Conservation (phyloP, 2,797 vertebrate species). For the Pipistrellus pipistrellus region DNA sequence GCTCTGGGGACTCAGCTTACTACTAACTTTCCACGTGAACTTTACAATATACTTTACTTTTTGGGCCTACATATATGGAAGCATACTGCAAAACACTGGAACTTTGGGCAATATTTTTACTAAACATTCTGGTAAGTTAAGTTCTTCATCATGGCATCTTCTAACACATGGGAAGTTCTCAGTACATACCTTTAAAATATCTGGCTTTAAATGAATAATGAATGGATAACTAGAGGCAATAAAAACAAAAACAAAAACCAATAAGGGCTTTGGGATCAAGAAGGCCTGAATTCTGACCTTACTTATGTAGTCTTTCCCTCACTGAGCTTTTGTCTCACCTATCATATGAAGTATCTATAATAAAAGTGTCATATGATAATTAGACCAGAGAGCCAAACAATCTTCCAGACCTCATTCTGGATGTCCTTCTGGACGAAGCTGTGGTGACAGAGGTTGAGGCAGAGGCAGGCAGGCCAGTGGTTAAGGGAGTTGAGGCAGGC, state of each 20-base stretch:
- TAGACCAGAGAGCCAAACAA: too few species aligned
- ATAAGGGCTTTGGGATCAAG: background rate
- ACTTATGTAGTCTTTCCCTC: background rate
- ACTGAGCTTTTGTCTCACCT: background rate
- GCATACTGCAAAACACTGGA: background rate
- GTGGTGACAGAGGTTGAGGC: too few species aligned
- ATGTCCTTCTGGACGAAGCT: too few species aligned
- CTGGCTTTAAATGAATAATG: background rate
- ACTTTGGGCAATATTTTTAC: background rate
- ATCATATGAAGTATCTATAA: background rate
- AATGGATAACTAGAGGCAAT: background rate
- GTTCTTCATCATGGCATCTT: conserved; percentile 15
- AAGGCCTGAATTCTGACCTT: background rate
- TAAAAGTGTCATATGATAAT: too few species aligned
- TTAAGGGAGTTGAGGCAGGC: too few species aligned
- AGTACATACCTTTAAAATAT: background rate
- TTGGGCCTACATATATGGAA: background rate
- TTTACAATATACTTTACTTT: background rate
- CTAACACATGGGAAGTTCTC: background rate
- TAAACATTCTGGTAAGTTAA: background rate
- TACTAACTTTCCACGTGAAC: background rate
- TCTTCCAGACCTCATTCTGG: too few species aligned
- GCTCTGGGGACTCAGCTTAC: background rate
- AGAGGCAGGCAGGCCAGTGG: too few species aligned
- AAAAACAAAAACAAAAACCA: conserved; percentile 28